phyloP scores from a whole-genome alignment of 2,888 invertebrate genomes.

The Ennomos erosarius region DNA sequence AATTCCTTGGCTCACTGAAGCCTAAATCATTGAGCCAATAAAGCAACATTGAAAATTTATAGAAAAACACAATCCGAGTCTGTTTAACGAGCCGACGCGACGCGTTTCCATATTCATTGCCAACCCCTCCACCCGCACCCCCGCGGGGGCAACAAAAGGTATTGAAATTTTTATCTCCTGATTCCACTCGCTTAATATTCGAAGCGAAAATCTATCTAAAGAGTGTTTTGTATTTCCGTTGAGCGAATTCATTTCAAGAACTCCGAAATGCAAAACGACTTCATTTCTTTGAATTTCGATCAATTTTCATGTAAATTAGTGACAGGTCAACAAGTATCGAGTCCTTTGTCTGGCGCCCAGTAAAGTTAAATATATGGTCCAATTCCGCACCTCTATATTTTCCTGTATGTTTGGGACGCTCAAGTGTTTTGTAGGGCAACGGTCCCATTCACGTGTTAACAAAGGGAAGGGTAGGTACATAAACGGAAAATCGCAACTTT shows the following conservation, averaged over 20 bases:
- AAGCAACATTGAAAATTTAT: conserved; percentile 51
- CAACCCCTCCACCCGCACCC: conserved; percentile 31
- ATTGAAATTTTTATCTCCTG: conserved; percentile 54
- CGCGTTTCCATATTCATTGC: conserved; percentile 57
- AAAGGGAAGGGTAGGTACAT: no score
- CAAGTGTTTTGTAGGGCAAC: no score
- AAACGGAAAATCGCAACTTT: no score
- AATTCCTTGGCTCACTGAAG: conserved; percentile 18
- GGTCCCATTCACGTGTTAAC: no score
- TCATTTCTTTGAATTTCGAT: no score
- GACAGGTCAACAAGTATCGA: background rate
- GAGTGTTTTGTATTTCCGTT: conserved; percentile 22
- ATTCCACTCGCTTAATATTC: conserved; percentile 44
- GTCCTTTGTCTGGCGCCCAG: no score
- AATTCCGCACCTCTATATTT: no score
- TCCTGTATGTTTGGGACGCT: no score
- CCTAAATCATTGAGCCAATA: conserved; percentile 34
- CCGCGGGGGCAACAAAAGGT: conserved; percentile 40
- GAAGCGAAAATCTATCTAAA: conserved; percentile 30
- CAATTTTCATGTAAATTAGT: background rate
- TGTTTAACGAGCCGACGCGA: conserved; percentile 53
- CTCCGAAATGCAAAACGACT: conserved; percentile 13
- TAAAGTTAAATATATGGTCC: no score
- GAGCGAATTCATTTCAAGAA: conserved; percentile 14
- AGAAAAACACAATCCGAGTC: conserved; percentile 54